Evolutionary conservation across 2,113 vertebrate species (phyloP).

Genomic region (Tupaia chinensis): DNA sequence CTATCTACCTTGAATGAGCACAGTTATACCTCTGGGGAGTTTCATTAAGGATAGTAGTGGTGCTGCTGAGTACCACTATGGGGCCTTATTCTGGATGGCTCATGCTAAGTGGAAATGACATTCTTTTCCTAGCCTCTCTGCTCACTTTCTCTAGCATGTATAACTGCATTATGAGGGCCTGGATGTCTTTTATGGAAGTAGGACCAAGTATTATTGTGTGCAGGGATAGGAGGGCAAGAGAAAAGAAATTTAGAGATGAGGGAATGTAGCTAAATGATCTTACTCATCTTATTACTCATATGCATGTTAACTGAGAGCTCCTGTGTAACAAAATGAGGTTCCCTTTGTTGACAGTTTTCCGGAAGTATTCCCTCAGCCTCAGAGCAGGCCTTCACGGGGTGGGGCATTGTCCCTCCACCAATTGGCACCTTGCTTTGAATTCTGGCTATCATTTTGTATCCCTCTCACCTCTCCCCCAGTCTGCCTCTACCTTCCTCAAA

Average conservation of each 20-base stretch:
- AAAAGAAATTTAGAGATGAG: neutral
- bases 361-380: constrained; percentile 13
- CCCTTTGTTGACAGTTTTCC: neutral
- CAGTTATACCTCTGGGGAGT: neutral
- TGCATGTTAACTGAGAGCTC: neutral
- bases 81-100: neutral
- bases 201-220: neutral
- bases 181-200: neutral
- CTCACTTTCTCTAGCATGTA: neutral
- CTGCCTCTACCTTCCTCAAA: neutral
- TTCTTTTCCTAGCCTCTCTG: constrained; percentile 7
- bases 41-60: neutral
- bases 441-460: neutral
- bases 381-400: neutral
- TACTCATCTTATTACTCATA: neutral
- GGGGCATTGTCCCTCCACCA: neutral
- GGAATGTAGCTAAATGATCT: neutral
- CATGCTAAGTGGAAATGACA: neutral
- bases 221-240: neutral
- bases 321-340: constrained; percentile 4
- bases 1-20: neutral
- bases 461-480: neutral
- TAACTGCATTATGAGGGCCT: neutral
- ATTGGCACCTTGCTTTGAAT: neutral
- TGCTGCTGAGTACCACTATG: neutral